Evolutionary conservation across 1,140 invertebrate species (phyloP).

Genomic region (Drosophila dunni): DNA sequence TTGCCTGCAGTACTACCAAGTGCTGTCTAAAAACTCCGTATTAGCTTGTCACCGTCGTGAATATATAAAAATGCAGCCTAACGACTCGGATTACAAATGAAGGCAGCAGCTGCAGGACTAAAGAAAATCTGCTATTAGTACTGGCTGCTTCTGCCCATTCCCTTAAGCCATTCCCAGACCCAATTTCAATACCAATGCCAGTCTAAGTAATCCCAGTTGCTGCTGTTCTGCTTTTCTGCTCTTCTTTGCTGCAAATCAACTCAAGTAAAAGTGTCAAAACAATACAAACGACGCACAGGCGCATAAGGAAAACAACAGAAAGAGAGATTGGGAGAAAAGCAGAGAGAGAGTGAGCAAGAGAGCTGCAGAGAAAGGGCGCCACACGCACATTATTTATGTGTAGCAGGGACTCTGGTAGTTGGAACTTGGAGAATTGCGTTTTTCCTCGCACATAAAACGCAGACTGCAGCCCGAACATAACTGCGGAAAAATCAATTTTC

Average conservation of each 20-base stretch:
- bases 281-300: constrained; percentile 70
- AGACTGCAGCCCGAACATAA: constrained; percentile 70
- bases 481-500: constrained; percentile 81
- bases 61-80: not conserved
- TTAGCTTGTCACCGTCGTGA: no score
- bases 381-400: constrained; percentile 76
- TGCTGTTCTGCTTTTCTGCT: constrained; percentile 29
- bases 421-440: constrained; percentile 31
- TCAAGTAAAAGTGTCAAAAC: constrained; percentile 78
- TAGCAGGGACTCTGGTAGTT: constrained; percentile 13
- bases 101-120: constrained; percentile 3
- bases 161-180: not conserved
- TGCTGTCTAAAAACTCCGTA: no score
- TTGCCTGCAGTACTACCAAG: no score
- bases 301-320: constrained; percentile 22
- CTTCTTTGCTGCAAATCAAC: constrained; percentile 66
- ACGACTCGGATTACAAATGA: constrained; percentile 4
- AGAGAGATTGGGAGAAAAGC: not conserved
- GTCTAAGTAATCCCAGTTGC: constrained; percentile 33
- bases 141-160: not conserved
- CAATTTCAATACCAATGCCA: not conserved
- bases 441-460: constrained; percentile 72
- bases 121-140: constrained; percentile 14
- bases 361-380: constrained; percentile 2
- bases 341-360: not conserved